phyloP scores from a whole-genome alignment of 1,140 invertebrate genomes.

The Aporrectodea caliginosa region DNA sequence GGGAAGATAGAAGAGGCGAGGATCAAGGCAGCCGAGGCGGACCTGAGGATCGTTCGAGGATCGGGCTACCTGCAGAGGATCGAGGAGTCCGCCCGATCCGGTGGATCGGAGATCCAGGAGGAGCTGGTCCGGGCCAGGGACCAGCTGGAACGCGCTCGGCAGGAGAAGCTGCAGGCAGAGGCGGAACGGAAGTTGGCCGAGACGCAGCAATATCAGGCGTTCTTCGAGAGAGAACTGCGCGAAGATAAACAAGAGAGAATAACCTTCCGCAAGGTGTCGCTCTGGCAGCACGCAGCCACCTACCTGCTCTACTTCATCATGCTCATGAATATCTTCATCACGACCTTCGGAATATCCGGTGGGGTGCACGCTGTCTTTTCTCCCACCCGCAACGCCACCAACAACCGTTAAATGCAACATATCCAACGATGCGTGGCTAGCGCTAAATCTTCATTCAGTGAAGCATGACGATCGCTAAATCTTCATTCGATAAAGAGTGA shows the following conservation, averaged over 20 bases:
- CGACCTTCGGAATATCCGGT: constrained; percentile 25
- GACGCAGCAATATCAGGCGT: constrained; percentile 33
- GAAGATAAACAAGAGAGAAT: constrained; percentile 32
- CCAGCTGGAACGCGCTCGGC: constrained; percentile 15
- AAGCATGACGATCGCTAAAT: too few relatives aligned
- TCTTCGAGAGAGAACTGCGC: constrained; percentile 31
- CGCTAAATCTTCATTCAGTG: too few relatives aligned
- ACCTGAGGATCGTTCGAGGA: constrained; percentile 24
- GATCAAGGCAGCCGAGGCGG: constrained; percentile 24
- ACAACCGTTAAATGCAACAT: neutral
- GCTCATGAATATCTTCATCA: constrained; percentile 28
- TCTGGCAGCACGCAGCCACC: constrained; percentile 25
- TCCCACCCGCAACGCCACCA: neutral
- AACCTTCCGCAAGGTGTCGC: constrained; percentile 25
- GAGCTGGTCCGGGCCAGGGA: constrained; percentile 25
- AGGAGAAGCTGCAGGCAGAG: constrained; percentile 32
- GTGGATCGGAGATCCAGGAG: constrained; percentile 27
- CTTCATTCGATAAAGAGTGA: too few relatives aligned
- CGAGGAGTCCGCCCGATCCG: constrained; percentile 25
- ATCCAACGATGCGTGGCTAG: too few relatives aligned
- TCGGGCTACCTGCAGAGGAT: constrained; percentile 22
- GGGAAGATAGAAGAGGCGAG: constrained; percentile 26
- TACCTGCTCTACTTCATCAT: constrained; percentile 24
- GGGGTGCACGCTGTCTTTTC: neutral
- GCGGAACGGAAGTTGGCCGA: constrained; percentile 33